Conservation (phyloP, 2,113 vertebrate genomes). For the Mandrillus leucophaeus region DNA sequence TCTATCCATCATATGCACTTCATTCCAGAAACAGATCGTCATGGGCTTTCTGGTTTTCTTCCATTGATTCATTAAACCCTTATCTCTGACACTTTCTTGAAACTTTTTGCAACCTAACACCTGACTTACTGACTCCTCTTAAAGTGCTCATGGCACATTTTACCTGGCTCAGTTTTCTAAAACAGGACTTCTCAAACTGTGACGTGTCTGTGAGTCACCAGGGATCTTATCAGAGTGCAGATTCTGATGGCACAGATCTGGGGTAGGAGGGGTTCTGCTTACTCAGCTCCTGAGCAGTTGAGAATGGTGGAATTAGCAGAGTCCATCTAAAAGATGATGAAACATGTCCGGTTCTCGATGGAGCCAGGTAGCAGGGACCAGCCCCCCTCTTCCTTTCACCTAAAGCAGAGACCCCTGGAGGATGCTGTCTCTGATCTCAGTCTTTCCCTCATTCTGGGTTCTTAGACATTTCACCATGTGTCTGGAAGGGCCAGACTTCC, state of each 20-base stretch:
- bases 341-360: too few species aligned
- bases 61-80: neutral
- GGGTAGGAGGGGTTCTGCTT: neutral
- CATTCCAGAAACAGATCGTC: too few species aligned
- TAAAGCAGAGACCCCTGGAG: neutral
- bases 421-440: neutral
- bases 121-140: neutral
- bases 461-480: neutral
- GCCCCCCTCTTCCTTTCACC: neutral
- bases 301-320: fast-evolving
- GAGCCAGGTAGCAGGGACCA: neutral
- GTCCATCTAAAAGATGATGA: neutral
- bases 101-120: too few species aligned
- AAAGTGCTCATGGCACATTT: neutral
- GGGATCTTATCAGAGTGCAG: neutral
- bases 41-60: neutral
- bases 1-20: neutral
- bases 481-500: neutral
- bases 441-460: neutral
- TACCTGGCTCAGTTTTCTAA: neutral
- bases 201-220: neutral
- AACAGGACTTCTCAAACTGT: neutral
- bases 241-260: neutral
- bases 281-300: too few species aligned
- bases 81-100: too few species aligned